These are phyloP conservation scores for Crematogaster levior DNA, from an alignment of 2,888 invertebrate genomes.

Conservation along the genomic window DNA sequence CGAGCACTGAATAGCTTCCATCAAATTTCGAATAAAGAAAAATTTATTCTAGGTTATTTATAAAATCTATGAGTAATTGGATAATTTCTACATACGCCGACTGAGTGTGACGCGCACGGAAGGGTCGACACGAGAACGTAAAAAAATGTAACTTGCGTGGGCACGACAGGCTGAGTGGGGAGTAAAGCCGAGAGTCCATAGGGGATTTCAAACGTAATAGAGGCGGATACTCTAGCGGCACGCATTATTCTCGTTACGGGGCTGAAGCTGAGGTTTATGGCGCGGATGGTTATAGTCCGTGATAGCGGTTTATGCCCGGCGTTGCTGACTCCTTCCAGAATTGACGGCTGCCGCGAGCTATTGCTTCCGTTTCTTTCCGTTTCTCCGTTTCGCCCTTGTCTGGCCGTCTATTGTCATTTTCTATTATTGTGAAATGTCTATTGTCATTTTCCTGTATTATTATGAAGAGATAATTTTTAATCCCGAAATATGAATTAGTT, in stretches of 20 bases:
- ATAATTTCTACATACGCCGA: not conserved
- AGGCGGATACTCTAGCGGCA: conserved; percentile 76
- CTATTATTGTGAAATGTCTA: conserved; percentile 34
- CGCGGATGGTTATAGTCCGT: conserved; percentile 79
- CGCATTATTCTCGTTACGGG: conserved; percentile 81
- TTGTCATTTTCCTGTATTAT: conserved; percentile 45
- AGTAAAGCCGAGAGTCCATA: conserved; percentile 66
- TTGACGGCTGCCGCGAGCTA: conserved; percentile 70
- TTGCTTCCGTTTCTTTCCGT: conserved; percentile 43
- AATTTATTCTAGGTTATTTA: conserved; percentile 10
- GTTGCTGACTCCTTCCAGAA: conserved; percentile 70
- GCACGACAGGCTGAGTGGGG: conserved; percentile 41
- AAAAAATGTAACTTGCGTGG: conserved; percentile 59
- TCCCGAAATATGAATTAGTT: not conserved
- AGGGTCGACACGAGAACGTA: not conserved
- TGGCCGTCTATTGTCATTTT: conserved; percentile 61
- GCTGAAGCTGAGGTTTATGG: conserved; percentile 76
- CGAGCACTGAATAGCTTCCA: not conserved
- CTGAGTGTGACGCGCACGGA: conserved; percentile 5
- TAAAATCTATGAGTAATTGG: conserved; percentile 11
- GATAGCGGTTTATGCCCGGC: conserved; percentile 79
- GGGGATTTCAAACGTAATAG: conserved; percentile 80
- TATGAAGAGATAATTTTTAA: not conserved
- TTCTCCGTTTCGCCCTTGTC: conserved; percentile 26
- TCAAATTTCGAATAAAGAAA: conserved; percentile 14